These are phyloP conservation scores for Peromyscus polionotus DNA, from an alignment of 2,113 vertebrate species.

Conservation along the genomic window DNA sequence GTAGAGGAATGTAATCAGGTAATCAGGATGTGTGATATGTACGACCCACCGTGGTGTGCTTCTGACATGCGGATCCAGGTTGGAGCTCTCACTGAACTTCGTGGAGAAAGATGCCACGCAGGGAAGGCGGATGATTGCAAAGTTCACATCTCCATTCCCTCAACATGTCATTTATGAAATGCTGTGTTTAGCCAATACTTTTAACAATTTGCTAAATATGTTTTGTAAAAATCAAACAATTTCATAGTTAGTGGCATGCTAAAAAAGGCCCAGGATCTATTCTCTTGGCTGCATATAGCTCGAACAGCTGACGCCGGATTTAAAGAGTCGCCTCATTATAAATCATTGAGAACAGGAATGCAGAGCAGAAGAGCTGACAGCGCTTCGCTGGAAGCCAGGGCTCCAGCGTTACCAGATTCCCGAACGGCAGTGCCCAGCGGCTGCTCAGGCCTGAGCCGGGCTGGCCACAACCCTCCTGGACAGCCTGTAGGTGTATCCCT, in stretches of 20 bases:
- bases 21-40: constrained; percentile 87
- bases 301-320: constrained; percentile 81
- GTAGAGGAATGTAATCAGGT: constrained; percentile 87
- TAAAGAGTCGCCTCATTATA: constrained; percentile 80
- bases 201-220: constrained; percentile 81
- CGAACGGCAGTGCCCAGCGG: background rate
- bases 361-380: constrained; percentile 81
- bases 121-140: constrained; percentile 80
- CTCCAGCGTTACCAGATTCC: constrained; percentile 61
- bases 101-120: constrained; percentile 80
- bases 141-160: constrained; percentile 78
- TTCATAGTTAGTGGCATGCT: constrained; percentile 83
- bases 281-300: constrained; percentile 84
- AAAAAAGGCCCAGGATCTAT: constrained; percentile 84
- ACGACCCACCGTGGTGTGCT: constrained; percentile 81
- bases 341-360: constrained; percentile 83
- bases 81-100: constrained; percentile 85
- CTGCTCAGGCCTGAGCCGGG: background rate
- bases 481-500: no score
- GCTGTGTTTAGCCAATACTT: constrained; percentile 81
- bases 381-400: constrained; percentile 80
- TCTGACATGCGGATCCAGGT: constrained; percentile 84
- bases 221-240: constrained; percentile 81
- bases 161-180: constrained; percentile 80
- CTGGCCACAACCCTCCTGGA: background rate